Evolutionary conservation across 2,888 invertebrate species (phyloP), one percentile per base, ranked within the genome.

Genomic region (Parnassius apollo): DNA sequence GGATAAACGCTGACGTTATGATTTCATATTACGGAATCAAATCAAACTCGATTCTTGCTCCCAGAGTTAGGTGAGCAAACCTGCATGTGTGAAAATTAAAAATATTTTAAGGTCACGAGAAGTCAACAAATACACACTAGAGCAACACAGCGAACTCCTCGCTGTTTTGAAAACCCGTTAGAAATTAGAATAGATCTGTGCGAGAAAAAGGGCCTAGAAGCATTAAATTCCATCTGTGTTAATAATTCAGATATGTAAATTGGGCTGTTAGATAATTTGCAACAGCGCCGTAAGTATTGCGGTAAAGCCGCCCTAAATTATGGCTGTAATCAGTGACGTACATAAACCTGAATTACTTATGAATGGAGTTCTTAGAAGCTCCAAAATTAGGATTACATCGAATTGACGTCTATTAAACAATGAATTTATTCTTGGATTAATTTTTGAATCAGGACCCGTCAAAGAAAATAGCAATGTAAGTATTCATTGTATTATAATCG

Each of bases 341-440:
- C 56, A 42, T 25, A 59, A 59, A 64, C 59, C 59, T 64, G 42
- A 59, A 57, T 59, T 51, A 64, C 59, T 64, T 64, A 64, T 64
- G 57, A 57, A 56, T 64, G 62, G 44, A 54, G 50, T 65, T 68
- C 68, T 65, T 44, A 65, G 66, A 62, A 68, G 61, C 64, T 53
- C 62, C 66, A 64, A 56, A 65, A 66, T 68, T 62, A 66, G 62
- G 62, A 61, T 61, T 44, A 59, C 54, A 49, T 61, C 55, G 55
- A 63, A 63, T 59, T 59, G 63, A 63, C 64, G 66, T 65, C 64
- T 62, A 69, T 68, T 68, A 69, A 66, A 67, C 66, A 65, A 65
- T 65, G 65, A 65, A 68, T 66, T 67, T 68, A 68, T 69, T 69
- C 66, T 64, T 61, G 46, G 46, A 46, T 46, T 66, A 63, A 68